A percentile compares a stretch with the other conserved stretches of the same genome.
These are phyloP conservation scores for Halcyon chelicuti DNA, from an alignment of 2,797 vertebrate species.

Conservation along the genomic window DNA sequence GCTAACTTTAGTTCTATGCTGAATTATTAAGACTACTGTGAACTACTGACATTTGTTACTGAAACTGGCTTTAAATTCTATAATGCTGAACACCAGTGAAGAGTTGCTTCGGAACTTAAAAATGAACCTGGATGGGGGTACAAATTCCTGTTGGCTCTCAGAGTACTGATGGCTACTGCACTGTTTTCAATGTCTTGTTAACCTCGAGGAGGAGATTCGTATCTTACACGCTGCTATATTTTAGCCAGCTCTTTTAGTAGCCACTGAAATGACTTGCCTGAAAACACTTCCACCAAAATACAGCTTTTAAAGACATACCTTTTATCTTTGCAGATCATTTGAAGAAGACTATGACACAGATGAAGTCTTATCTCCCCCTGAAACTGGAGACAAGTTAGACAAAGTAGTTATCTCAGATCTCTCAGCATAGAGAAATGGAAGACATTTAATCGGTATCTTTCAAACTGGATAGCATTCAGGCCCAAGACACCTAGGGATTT, in stretches of 20 bases:
- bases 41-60: not conserved
- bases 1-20: not conserved
- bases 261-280: not conserved
- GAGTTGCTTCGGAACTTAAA: not conserved
- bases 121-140: not conserved
- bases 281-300: not conserved
- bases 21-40: not conserved
- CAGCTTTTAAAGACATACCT: conserved; percentile 27
- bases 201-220: not conserved
- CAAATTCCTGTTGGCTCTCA: not conserved
- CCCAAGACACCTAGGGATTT: conserved; percentile 36
- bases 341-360: conserved; percentile 96
- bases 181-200: not conserved
- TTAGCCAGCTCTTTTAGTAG: not conserved
- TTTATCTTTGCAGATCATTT: conserved; percentile 87
- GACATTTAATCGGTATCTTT: conserved; percentile 57
- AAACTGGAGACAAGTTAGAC: conserved; percentile 92
- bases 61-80: not conserved
- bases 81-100: not conserved
- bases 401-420: conserved; percentile 92
- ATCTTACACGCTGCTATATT: not conserved
- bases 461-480: conserved; percentile 48
- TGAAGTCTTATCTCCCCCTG: conserved; percentile 87
- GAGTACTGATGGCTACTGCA: not conserved
- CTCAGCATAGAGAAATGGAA: conserved; percentile 80